Evolutionary conservation across 2,888 invertebrate species (phyloP).

Genomic region (Dichetophora obliterata): DNA sequence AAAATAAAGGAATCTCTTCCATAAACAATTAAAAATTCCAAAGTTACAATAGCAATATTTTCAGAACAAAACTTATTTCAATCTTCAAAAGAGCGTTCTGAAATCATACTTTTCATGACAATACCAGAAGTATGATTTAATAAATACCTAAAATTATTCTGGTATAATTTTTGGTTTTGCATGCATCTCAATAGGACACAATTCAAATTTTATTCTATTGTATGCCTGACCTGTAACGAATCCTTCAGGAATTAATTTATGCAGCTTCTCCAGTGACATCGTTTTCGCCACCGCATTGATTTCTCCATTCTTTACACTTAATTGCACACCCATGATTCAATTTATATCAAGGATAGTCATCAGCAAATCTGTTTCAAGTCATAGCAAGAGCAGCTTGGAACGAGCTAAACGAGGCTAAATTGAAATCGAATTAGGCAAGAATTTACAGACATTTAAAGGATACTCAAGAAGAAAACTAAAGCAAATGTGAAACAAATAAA

Average conservation of each 20-base stretch:
- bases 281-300: constrained; percentile 9
- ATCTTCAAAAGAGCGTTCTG: too few relatives aligned
- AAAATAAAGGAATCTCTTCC: too few relatives aligned
- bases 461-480: background rate
- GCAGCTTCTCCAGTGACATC: background rate
- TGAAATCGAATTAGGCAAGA: constrained; percentile 18
- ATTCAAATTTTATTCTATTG: background rate
- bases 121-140: background rate
- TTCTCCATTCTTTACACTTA: constrained; percentile 18
- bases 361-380: constrained; percentile 15
- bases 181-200: too few relatives aligned
- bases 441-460: constrained; percentile 9
- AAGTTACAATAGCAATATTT: too few relatives aligned
- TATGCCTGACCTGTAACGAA: background rate
- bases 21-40: too few relatives aligned
- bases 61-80: too few relatives aligned
- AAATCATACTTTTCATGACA: too few relatives aligned
- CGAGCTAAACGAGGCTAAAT: constrained; percentile 2
- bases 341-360: constrained; percentile 9
- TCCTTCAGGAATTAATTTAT: background rate
- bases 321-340: constrained; percentile 29
- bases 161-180: background rate
- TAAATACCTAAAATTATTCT: background rate
- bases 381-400: background rate
- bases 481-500: background rate